Evolutionary conservation across 2,888 invertebrate genomes (phyloP).

Genomic region (Megaustenia siamemsis): DNA sequence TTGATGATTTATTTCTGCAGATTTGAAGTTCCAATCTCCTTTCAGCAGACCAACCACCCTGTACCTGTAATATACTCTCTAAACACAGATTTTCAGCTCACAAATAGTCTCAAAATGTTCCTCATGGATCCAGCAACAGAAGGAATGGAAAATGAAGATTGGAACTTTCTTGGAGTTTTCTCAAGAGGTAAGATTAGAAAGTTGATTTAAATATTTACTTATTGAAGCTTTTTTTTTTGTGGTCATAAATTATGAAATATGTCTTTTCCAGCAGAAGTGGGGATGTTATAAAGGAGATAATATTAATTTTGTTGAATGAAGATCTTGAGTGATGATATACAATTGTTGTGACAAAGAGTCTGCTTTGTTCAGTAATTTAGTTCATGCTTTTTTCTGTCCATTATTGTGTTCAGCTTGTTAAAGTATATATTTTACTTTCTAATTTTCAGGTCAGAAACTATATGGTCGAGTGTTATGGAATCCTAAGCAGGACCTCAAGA

Average conservation of each 20-base stretch:
- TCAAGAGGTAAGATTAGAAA: constrained; percentile 64
- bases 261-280: no score
- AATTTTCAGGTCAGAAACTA: constrained; percentile 68
- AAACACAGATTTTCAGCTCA: constrained; percentile 79
- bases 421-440: no score
- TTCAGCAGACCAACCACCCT: constrained; percentile 80
- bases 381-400: no score
- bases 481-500: constrained; percentile 79
- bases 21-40: constrained; percentile 79
- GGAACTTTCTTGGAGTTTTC: constrained; percentile 76
- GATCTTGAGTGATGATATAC: no score
- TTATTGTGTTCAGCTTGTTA: no score
- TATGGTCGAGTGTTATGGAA: constrained; percentile 80
- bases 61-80: constrained; percentile 80
- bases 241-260: constrained; percentile 76
- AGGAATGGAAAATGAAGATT: constrained; percentile 65
- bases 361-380: no score
- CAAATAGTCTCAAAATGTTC: constrained; percentile 78
- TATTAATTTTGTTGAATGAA: no score
- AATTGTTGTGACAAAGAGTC: no score
- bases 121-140: constrained; percentile 69
- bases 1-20: constrained; percentile 59
- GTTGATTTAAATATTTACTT: neutral
- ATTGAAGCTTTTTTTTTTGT: constrained; percentile 43
- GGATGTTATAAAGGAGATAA: no score